Base-by-base conservation (phyloP, 2,888 invertebrate genomes). In the Harpalus rubripes region DNA sequence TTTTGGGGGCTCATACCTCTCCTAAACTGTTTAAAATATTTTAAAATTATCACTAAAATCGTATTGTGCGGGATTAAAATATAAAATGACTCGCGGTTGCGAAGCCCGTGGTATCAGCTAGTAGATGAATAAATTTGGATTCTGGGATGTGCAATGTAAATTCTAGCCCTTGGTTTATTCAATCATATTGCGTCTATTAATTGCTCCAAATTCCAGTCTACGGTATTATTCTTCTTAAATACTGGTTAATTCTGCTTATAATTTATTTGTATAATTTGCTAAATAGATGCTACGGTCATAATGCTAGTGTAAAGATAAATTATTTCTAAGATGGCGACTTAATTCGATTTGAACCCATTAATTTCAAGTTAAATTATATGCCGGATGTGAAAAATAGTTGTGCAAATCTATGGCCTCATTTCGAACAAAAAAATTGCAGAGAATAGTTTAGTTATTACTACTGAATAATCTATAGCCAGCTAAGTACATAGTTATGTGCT, bases 311-410 rank as follows among this genome's bases (percentile, higher is more conserved):
- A 1, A 3, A 4, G 61, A 18, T 61, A n/a, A 10, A n/a, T n/a
- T 8, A n/a, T n/a, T n/a, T 61, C 18, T 61, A 61, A 61, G 22
- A 15, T 15, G 22, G 18, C 61, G 16, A 61, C 22, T 16, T 61
- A 61, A 61, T 15, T 18, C 22, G 22, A 16, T 61, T 61, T 22
- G 22, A 61, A 61, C n/a, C 61, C 16, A 61, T 10, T 22, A 61
- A 61, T 61, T 61, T 58, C 1, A 61, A 10, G n/a, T 61, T 61
- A 61, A 61, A 61, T 61, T 61, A 61, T 15, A 61, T 10, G 44
- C 44, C 44, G 44, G 44, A 12, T 52, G 44, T 3, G 44, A 52
- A 52, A 52, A 10, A 52, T 52, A 1, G 1, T 10, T 52, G 7
- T 52, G 44, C 44, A 52, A 12, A 52, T 15, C 18, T 59, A n/a